phyloP scores from a whole-genome alignment of 2,888 invertebrate genomes.

The Sesia apiformis region DNA sequence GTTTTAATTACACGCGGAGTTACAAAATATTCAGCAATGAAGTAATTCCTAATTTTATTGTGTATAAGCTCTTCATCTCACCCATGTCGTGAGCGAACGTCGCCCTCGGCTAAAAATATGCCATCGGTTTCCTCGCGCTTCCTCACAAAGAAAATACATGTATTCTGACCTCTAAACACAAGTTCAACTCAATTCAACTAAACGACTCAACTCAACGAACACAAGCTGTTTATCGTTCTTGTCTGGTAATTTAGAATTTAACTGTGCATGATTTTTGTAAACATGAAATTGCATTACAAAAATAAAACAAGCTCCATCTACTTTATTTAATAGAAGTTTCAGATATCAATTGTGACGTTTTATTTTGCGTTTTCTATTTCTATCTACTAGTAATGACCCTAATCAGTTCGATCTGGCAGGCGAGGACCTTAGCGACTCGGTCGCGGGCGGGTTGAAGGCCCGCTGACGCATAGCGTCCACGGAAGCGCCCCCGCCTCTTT shows the following conservation, averaged over 20 bases:
- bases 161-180: slow-evolving; percentile 45
- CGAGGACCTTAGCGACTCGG: slow-evolving; percentile 28
- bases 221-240: too few species aligned
- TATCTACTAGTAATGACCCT: background rate
- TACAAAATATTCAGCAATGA: too few species aligned
- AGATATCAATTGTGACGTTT: background rate
- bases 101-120: slow-evolving; percentile 69
- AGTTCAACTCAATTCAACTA: too few species aligned
- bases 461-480: slow-evolving; percentile 32
- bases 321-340: too few species aligned
- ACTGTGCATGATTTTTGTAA: too few species aligned
- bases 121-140: slow-evolving; percentile 51
- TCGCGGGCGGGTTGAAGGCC: slow-evolving; percentile 36
- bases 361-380: too few species aligned
- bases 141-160: slow-evolving; percentile 64
- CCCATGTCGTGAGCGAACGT: slow-evolving; percentile 32
- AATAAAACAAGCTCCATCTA: too few species aligned
- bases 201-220: too few species aligned
- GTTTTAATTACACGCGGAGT: too few species aligned
- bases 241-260: too few species aligned
- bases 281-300: too few species aligned
- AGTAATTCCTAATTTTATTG: too few species aligned
- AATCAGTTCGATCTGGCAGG: background rate
- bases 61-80: background rate
- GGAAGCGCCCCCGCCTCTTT: slow-evolving; percentile 22